Evolutionary conservation across 2,888 invertebrate genomes (phyloP).

Genomic region (Nemapogon koenigi): DNA sequence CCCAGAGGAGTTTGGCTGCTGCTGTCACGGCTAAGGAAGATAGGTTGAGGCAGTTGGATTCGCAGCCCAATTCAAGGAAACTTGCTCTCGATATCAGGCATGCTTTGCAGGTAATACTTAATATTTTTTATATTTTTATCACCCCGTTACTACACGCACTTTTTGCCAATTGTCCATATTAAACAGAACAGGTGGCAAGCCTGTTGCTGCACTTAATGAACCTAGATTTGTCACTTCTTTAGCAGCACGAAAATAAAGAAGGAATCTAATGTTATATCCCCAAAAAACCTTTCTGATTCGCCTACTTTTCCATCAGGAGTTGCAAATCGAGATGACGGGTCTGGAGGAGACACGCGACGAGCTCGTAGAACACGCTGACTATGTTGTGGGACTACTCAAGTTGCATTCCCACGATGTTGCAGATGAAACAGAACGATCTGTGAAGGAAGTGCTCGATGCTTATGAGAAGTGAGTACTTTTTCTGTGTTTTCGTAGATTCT

Average conservation of each 20-base stretch:
- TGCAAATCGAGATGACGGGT: constrained; percentile 75
- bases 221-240: too few relatives aligned
- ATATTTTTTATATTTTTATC: too few relatives aligned
- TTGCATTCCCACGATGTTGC: constrained; percentile 72
- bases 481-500: background rate
- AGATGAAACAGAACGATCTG: constrained; percentile 70
- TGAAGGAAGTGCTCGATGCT: constrained; percentile 71
- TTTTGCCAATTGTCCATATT: too few relatives aligned
- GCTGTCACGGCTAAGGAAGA: constrained; percentile 75
- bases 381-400: constrained; percentile 73
- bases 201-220: too few relatives aligned
- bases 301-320: constrained; percentile 60
- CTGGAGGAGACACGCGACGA: constrained; percentile 73
- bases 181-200: too few relatives aligned
- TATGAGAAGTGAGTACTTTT: constrained; percentile 64
- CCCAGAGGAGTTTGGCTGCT: constrained; percentile 73
- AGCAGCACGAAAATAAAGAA: background rate
- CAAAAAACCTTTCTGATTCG: background rate
- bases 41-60: constrained; percentile 78
- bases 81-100: constrained; percentile 76
- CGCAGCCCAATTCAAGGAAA: constrained; percentile 74
- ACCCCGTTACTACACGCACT: too few relatives aligned
- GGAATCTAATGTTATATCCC: background rate
- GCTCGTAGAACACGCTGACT: constrained; percentile 71
- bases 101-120: constrained; percentile 67